phyloP scores from a whole-genome alignment of 2,113 vertebrate species.

The Pteronura brasiliensis region DNA sequence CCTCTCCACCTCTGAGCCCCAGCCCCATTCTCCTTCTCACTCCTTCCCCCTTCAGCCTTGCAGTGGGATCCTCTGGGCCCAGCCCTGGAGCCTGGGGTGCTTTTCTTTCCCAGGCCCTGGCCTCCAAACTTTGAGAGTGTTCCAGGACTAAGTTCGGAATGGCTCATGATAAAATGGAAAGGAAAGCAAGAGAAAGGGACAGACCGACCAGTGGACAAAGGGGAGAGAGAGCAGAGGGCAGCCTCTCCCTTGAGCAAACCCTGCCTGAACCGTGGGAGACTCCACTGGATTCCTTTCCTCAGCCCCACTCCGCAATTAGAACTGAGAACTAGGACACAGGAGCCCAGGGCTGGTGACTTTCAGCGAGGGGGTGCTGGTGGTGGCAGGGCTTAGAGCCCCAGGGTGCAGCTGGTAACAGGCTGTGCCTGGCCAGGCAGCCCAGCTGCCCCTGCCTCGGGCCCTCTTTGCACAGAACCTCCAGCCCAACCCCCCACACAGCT shows the following conservation, averaged over 20 bases:
- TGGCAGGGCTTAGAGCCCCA: constrained; percentile 8
- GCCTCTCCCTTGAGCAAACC: background rate
- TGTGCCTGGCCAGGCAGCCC: constrained; percentile 74
- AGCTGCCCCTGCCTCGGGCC: constrained; percentile 82
- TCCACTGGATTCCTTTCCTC: background rate
- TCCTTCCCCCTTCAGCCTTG: background rate
- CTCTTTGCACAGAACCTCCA: constrained; percentile 63
- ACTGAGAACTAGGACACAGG: background rate
- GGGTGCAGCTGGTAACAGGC: constrained; percentile 78
- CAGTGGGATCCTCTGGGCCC: background rate
- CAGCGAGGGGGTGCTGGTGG: background rate
- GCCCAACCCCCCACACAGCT: constrained; percentile 76
- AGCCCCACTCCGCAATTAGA: background rate
- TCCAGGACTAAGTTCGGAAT: background rate
- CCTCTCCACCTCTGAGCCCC: background rate
- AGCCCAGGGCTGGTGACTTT: background rate
- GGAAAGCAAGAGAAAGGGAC: background rate
- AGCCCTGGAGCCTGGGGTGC: background rate
- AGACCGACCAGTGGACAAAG: constrained; percentile 50
- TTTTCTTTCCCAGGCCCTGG: background rate
- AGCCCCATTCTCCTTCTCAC: background rate
- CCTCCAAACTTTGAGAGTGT: background rate
- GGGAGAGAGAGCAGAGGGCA: background rate
- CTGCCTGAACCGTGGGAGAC: background rate
- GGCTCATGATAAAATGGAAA: background rate